Base-by-base conservation (phyloP, 2,113 vertebrate genomes). In the Paracyprichromis sp. region DNA sequence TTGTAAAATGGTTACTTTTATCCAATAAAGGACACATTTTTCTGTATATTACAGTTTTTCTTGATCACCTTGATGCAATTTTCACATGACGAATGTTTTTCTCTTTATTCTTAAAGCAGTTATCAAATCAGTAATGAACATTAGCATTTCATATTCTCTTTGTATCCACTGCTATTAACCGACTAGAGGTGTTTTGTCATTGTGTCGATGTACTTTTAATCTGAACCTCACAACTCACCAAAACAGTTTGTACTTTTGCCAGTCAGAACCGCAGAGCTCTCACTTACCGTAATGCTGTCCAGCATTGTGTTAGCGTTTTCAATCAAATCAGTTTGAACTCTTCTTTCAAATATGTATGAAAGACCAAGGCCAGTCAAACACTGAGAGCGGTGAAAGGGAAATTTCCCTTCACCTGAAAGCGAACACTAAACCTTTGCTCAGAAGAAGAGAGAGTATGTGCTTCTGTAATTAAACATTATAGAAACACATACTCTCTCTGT, bases 71-170 rank as follows among this genome's bases (percentile, higher is more conserved):
- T 71, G 38, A 26, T 71, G 66, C 38, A 10, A 10, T 24, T 0
- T 43, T 71, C 38, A 24, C 12, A 71, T 24, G 36, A 16, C 0
- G 1, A 71, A 16, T 43, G 12, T 16, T 43, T 43, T 71, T 45
- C 40, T 45, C 13, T 40, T 24, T 16, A 10, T 26, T 73, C 21
- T 17, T 73, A 29, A 29, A 45, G 69, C 21, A 17, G 14, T 45
- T 73, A 9, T 71, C 21, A 26, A 16, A 45, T 73, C 38, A 7
- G 13, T 43, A 24, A 43, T 24, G n/a, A 43, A 26, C n/a, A 16
- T 26, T 45, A 71, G 8, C 66, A 0, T 26, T 45, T 71, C 13
- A 1, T 8, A 2, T 71, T 71, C 36, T 43, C 0, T 43, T 71
- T 71, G n/a, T 45, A 45, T 43, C n/a, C 38, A 16, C 66, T 24